Evolutionary conservation across 2,113 vertebrate genomes (phyloP).

Genomic region (Neodontobutis hainanensis): DNA sequence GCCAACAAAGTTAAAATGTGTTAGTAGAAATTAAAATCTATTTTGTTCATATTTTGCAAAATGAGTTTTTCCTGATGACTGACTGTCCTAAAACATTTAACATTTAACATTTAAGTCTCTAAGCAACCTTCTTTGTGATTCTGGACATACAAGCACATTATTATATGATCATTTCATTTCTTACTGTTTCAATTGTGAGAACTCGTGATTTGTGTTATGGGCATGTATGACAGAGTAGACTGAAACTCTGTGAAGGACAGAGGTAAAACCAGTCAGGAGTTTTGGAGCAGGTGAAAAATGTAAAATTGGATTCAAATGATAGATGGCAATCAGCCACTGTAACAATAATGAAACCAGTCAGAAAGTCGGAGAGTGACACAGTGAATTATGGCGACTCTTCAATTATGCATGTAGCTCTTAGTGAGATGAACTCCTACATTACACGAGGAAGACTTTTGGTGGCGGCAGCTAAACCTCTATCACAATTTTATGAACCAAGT

Average conservation of each 20-base stretch:
- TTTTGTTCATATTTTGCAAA: too few species aligned
- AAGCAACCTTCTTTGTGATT: too few species aligned
- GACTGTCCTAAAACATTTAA: too few species aligned
- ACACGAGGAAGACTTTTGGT: neutral
- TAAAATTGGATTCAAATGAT: conserved; percentile 25
- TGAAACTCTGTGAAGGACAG: neutral
- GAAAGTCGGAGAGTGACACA: conserved; percentile 3
- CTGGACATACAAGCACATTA: too few species aligned
- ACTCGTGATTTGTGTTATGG: conserved; percentile 2
- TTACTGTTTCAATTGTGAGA: neutral
- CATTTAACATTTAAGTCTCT: too few species aligned
- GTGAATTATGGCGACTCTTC: conserved; percentile 10
- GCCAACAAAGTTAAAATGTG: too few species aligned
- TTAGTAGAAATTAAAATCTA: too few species aligned
- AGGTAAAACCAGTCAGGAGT: conserved; percentile 4
- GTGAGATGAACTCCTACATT: conserved; percentile 11
- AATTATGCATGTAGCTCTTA: conserved; percentile 12
- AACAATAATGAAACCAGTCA: conserved; percentile 18
- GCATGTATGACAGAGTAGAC: conserved; percentile 8
- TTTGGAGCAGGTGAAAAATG: conserved; percentile 12
- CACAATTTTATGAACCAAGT: conserved; percentile 12
- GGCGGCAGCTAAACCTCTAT: neutral
- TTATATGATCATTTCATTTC: neutral
- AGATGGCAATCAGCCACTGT: conserved; percentile 11
- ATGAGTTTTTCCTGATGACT: too few species aligned